These are phyloP conservation scores for Chromoteleia sp. DNA, from an alignment of 2,888 invertebrate genomes.

Conservation along the genomic window DNA sequence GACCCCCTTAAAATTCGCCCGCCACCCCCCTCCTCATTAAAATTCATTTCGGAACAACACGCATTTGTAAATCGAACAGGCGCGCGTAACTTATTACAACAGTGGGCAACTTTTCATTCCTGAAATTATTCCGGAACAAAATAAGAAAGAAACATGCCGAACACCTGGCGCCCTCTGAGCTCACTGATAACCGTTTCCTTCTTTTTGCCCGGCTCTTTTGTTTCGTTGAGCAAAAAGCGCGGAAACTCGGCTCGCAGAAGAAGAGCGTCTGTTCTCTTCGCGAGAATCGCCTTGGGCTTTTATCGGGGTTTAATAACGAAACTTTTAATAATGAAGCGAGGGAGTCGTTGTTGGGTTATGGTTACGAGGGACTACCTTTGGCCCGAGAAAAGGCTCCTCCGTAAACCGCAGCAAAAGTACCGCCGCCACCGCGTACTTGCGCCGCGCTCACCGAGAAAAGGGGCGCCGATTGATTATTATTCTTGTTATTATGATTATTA, in stretches of 20 bases:
- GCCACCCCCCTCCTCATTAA: constrained; percentile 6
- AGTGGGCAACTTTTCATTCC: constrained; percentile 45
- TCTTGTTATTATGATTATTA: constrained; percentile 67
- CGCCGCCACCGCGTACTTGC: constrained; percentile 83
- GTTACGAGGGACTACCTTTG: constrained; percentile 72
- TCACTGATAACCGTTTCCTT: constrained; percentile 55
- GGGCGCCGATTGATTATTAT: constrained; percentile 69
- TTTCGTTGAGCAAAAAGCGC: constrained; percentile 64
- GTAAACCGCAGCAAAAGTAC: constrained; percentile 82
- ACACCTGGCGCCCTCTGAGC: constrained; percentile 44
- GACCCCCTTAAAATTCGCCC: neutral
- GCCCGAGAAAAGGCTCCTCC: constrained; percentile 60
- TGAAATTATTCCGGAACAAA: constrained; percentile 41
- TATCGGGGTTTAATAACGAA: constrained; percentile 78
- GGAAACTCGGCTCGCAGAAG: constrained; percentile 52
- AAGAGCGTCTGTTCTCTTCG: constrained; percentile 66
- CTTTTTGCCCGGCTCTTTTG: constrained; percentile 47
- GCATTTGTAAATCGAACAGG: constrained; percentile 44
- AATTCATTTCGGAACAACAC: constrained; percentile 31
- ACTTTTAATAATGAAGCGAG: constrained; percentile 84
- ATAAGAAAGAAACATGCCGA: constrained; percentile 38
- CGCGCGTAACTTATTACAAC: constrained; percentile 47
- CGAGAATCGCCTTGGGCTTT: constrained; percentile 77
- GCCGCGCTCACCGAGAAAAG: constrained; percentile 73
- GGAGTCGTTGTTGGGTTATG: constrained; percentile 81